Evolutionary conservation across 2,113 vertebrate genomes (phyloP).

Genomic region (Illadopsis cleaveri): DNA sequence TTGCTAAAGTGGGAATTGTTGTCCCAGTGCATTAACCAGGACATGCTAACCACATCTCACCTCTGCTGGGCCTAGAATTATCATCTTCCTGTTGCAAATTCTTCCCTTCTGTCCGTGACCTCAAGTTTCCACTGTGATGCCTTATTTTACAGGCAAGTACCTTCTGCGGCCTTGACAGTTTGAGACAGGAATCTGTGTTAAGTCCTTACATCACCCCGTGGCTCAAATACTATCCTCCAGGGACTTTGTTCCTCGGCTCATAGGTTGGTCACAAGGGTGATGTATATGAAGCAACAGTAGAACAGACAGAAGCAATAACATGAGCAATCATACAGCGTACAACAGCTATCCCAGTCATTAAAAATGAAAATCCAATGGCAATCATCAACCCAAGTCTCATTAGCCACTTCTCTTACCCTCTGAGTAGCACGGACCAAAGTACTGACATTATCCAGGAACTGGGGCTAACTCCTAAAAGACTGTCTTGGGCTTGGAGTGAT

Average conservation of each 20-base stretch:
- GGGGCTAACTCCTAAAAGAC: background rate
- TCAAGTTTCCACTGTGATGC: background rate
- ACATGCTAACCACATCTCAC: background rate
- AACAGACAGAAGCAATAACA: background rate
- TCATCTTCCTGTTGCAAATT: background rate
- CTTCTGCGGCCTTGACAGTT: background rate
- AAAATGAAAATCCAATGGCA: background rate
- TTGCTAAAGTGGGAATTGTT: background rate
- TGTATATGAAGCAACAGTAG: rapidly evolving
- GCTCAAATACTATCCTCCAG: background rate
- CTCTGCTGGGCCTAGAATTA: background rate
- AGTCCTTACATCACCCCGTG: background rate
- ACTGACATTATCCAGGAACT: background rate
- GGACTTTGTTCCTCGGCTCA: background rate
- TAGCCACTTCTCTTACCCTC: background rate
- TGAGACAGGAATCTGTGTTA: background rate
- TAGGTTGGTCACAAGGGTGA: background rate
- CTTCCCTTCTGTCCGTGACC: background rate
- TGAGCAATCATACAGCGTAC: background rate
- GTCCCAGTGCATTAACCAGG: background rate
- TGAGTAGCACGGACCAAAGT: background rate
- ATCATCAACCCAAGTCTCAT: background rate
- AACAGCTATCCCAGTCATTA: background rate
- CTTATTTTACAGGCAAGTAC: background rate
- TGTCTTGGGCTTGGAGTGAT: background rate